Evolutionary conservation across 2,888 invertebrate species (phyloP).

Genomic region (Leucophora obtusa): DNA sequence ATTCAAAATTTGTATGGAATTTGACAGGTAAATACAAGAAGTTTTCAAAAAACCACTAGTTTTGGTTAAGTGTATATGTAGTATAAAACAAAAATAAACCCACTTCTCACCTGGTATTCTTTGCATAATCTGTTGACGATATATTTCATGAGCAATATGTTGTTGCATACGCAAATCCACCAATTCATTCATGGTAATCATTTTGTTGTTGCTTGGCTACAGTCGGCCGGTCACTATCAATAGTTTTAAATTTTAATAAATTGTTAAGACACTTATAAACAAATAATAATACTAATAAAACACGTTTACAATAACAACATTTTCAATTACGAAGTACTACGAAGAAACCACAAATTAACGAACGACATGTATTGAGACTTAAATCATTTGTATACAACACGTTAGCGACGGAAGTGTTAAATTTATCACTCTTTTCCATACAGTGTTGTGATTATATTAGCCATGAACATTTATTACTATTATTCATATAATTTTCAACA

Average conservation of each 20-base stretch:
- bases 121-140: slow-evolving; percentile 79
- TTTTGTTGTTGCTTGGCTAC: slow-evolving; percentile 61
- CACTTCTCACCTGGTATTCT: slow-evolving; percentile 76
- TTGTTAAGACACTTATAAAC: slow-evolving; percentile 3
- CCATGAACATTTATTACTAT: slow-evolving; percentile 11
- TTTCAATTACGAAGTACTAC: slow-evolving; percentile 32
- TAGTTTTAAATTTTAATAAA: not conserved
- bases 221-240: not conserved
- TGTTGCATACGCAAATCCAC: slow-evolving; percentile 79
- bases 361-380: not conserved
- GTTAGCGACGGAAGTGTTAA: slow-evolving; percentile 60
- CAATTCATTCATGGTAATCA: slow-evolving; percentile 78
- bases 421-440: slow-evolving; percentile 49
- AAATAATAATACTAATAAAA: not conserved
- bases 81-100: no score
- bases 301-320: slow-evolving; percentile 18
- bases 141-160: slow-evolving; percentile 78
- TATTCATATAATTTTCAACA: not conserved
- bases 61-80: no score
- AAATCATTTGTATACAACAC: slow-evolving; percentile 7
- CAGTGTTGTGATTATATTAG: slow-evolving; percentile 5
- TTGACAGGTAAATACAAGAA: no score
- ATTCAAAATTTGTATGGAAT: no score
- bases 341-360: not conserved
- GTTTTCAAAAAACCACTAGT: no score